These are phyloP conservation scores for Periplaneta americana DNA, from an alignment of 1,140 invertebrate genomes.

Conservation along the genomic window DNA sequence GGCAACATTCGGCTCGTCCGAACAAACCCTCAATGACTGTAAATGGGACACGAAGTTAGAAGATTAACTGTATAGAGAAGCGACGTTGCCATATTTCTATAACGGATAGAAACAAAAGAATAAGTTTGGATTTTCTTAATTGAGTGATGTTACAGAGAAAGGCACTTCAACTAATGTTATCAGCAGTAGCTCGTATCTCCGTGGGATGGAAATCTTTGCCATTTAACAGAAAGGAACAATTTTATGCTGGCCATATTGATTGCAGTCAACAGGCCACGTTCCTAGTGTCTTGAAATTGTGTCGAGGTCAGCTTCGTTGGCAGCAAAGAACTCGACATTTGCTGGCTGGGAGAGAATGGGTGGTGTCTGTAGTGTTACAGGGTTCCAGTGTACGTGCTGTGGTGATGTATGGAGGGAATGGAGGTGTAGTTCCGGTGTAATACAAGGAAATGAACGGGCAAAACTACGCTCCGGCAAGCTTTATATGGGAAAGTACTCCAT, in stretches of 20 bases:
- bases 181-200: no score
- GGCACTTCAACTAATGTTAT: not conserved
- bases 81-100: not conserved
- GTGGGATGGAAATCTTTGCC: not conserved
- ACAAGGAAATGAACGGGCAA: no score
- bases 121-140: no score
- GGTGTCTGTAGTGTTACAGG: no score
- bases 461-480: no score
- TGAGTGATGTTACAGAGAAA: not conserved
- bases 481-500: no score
- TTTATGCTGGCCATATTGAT: not conserved
- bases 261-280: not conserved
- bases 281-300: not conserved
- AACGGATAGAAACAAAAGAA: not conserved
- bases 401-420: no score
- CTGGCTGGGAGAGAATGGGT: not conserved
- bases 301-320: not conserved
- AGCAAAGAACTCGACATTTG: not conserved
- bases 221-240: not conserved
- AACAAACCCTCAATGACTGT: not conserved
- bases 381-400: no score
- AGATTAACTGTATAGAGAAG: not conserved
- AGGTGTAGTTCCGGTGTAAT: no score
- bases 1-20: not conserved
- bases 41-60: not conserved